Base-by-base conservation (phyloP, 2,888 invertebrate genomes). In the Hyalella azteca region DNA sequence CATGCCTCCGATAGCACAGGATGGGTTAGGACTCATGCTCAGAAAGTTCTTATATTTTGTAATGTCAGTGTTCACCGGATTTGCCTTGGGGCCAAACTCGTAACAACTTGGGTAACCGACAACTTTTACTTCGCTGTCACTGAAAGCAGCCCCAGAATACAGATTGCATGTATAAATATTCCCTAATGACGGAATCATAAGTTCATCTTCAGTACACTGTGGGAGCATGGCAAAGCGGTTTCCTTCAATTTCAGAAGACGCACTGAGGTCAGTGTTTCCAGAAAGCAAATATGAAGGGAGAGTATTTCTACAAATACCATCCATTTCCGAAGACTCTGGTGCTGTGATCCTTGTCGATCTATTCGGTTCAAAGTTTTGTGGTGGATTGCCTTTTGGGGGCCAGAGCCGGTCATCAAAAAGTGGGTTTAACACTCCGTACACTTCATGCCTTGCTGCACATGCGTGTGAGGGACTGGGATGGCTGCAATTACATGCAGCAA, bases 371-470 rank as follows among this genome's bases (percentile, higher is more conserved):
- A 40, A 40, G 50, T 50, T 77, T 29, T 5, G 36, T 32, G 50
- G 15, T 36, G 36, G 7, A 26, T 36, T 40, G 54, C 39, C n/a
- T 36, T 50, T 36, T 39, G 13, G 54, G 19, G 77, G 50, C 50
- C 40, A 78, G 11, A 32, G 59, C 39, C 48, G 54, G 22, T 45
- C 48, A 19, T 81, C 81, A 59, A 81, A 81, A 54, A 81, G 40
- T n/a, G 81, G 81, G 54, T 81, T 81, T 22, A 81, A 48, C 29
- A 81, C 76, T 15, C 81, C 81, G n/a, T 75, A 75, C 29, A 78
- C 73, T 39, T 79, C 73, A 22, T 41, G 40, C 41, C 81, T 78
- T 19, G 79, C 26, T n/a, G 79, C 79, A 59, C 81, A 81, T 5
- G 79, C 75, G 29, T 79, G 81, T 19, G 41, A 73, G 15, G 66